Evolutionary conservation across 1,140 invertebrate genomes (phyloP), one percentile per base, ranked within the genome.

Genomic region (Listronotus oregonensis): DNA sequence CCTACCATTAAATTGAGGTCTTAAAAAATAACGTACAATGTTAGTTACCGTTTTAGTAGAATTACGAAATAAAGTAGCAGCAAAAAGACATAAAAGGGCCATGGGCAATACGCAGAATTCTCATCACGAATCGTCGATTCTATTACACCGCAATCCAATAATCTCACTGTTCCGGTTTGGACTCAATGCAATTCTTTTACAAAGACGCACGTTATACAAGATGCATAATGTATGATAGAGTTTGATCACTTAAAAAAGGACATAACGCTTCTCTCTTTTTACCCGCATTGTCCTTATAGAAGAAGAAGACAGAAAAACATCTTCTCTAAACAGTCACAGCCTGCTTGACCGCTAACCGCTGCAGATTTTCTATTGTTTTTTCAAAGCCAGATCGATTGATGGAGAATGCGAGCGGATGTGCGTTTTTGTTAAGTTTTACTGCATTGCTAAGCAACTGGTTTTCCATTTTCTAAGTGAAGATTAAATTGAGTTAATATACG

Each of bases 81-180:
- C 21, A 27, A 27, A 27, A 27, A 1, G 21, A 27, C 21, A 27
- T 27, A 49, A 60, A 50, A 60, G 58, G 58, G 34, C 58, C 44
- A 39, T 50, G 43, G 47, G 58, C 47, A 55, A 40, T 15, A 10
- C 4, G 17, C n/a, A 50, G 11, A 11, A 74, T 74, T 74, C 73
- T 67, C 63, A 70, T 74, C 73, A 74, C 73, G 73, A 68, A 62
- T 61, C 44, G 47, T 58, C 71, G 71, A 74, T 74, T 73, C 69
- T 60, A 73, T 71, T 68, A 62, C 59, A 62, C 50, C 50, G 65
- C 73, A 74, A 74, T 74, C 71, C 69, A 74, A 74, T 74, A 74
- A 74, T 70, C 71, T 70, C 70, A 73, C 69, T 74, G 73, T 74
- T 74, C 73, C 71, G 73, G 71, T 72, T 67, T 66, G 71, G 65